These are phyloP conservation scores for Tragelaphus imberbis DNA, from an alignment of 2,113 vertebrate genomes.

Conservation along the genomic window DNA sequence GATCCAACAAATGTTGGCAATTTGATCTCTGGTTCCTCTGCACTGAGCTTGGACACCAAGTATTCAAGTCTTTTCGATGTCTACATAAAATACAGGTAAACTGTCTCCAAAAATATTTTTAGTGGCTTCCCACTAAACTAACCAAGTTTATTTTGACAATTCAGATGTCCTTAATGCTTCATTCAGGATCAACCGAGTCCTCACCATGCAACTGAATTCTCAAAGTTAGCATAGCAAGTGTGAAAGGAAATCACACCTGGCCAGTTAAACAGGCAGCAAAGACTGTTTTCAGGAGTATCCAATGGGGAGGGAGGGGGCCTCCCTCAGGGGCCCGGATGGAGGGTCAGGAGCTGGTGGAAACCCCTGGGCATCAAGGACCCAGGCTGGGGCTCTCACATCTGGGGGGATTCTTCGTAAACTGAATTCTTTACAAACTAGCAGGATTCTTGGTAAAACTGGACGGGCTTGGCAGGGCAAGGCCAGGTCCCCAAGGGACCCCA, in stretches of 20 bases:
- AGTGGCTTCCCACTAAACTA: not conserved
- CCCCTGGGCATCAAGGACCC: not conserved
- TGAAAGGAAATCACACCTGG: not conserved
- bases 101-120: not conserved
- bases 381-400: accelerated
- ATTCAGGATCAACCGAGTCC: not conserved
- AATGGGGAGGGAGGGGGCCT: not conserved
- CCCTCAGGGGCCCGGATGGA: accelerated
- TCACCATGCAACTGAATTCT: not conserved
- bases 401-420: accelerated
- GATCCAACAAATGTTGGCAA: not conserved
- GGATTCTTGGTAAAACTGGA: not conserved
- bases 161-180: not conserved
- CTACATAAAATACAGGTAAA: not conserved
- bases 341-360: not conserved
- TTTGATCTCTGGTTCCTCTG: not conserved
- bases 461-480: not conserved
- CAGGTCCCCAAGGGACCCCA: accelerated
- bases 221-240: not conserved
- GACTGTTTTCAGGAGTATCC: not conserved
- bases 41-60: not conserved
- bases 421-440: not conserved
- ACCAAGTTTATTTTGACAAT: not conserved
- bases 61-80: not conserved
- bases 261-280: not conserved